Base-by-base conservation (phyloP, 2,888 invertebrate genomes). In the Erynnis tages region DNA sequence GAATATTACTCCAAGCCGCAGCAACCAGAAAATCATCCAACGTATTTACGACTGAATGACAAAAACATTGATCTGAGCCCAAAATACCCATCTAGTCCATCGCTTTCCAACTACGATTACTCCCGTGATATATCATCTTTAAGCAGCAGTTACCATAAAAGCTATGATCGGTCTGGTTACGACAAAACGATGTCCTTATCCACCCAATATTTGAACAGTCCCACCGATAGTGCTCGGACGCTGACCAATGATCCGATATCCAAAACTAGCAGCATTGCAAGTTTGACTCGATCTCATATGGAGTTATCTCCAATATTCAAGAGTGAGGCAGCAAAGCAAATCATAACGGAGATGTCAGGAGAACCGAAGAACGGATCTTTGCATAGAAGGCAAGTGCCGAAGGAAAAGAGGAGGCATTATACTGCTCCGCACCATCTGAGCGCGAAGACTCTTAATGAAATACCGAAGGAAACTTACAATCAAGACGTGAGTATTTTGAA, bases 301-400 rank as follows among this genome's bases (percentile, higher is more conserved):
- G 90, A 95, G 65, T 74, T 95, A 59, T 95, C 95, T 16, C 95
- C 95, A 0, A 93, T 95, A 48, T 96, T 96, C 79, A 95, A 96
- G 73, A 96, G 96, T 71, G 96, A 96, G 76, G 95, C 96, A 1
- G 96, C 96, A 1, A 92, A 94, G 56, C 95, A 96, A 81, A 96
- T 96, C 45, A 95, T 96, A 58, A 95, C 94, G 58, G 96, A 96
- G 82, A 93, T 96, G 92, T 91, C 92, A 0, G 90, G 89, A 23
- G 83, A 91, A 37, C 90, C 91, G 14, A 91, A 91, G 65, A 89
- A 91, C 25, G 90, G 91, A 0, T 91, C 92, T 7, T 79, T 91
- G 59, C 92, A 92, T 62, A 83, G 93, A 58, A 91, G 96, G 45
- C 92, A 93, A 52, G 92, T 96, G 27, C 96, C 96, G 0, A 93